Evolutionary conservation across 2,888 invertebrate genomes (phyloP).

Genomic region (Sepiola atlantica): DNA sequence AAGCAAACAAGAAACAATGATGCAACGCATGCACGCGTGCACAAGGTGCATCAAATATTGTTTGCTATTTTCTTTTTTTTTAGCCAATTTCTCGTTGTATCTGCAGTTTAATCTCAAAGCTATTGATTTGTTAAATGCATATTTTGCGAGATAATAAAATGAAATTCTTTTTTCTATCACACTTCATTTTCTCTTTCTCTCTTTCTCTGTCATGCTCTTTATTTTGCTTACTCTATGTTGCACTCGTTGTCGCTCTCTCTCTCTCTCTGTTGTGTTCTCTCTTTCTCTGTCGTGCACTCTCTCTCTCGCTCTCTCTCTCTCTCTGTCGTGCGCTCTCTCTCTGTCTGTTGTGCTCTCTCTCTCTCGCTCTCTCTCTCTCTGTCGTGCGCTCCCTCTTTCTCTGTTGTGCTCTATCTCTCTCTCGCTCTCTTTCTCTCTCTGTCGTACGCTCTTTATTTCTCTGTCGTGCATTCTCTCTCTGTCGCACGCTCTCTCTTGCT

Average conservation of each 20-base stretch:
- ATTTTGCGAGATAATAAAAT: not conserved
- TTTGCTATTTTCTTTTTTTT: not conserved
- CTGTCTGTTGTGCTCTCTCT: no score
- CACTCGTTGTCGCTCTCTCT: no score
- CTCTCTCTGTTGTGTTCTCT: no score
- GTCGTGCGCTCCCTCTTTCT: no score
- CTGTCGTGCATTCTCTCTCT: no score
- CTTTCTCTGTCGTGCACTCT: not conserved
- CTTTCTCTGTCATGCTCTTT: not conserved
- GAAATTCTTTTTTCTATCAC: not conserved
- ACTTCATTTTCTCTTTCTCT: not conserved
- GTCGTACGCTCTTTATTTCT: not conserved
- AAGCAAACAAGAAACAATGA: not conserved
- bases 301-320: no score
- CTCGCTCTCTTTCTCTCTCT: no score
- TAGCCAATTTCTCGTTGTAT: not conserved
- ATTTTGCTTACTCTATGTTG: no score
- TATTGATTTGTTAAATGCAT: not conserved
- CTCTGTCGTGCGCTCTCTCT: not conserved
- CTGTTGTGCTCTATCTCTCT: not conserved
- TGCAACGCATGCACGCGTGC: not conserved
- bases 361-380: not conserved
- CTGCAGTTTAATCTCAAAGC: not conserved
- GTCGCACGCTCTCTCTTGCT: no score
- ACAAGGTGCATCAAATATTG: not conserved